A percentile compares a stretch with the other conserved stretches of the same genome.
Evolutionary conservation across 2,113 vertebrate genomes (phyloP).

Genomic region (Aegithalos caudatus): DNA sequence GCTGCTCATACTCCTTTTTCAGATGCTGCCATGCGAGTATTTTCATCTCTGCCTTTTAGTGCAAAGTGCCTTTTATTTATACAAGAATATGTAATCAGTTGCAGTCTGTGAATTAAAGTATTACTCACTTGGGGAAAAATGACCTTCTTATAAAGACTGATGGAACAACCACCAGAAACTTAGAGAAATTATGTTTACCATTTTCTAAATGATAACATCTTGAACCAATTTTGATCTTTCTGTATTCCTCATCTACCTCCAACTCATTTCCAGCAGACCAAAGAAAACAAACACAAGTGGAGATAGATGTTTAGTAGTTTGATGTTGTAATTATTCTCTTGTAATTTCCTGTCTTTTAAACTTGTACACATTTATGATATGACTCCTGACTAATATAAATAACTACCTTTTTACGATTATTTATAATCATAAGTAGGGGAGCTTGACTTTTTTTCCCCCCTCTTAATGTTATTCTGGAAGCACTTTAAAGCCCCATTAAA

Average conservation of each 20-base stretch:
- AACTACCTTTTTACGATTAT: neutral
- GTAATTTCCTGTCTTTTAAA: neutral
- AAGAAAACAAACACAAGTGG: neutral
- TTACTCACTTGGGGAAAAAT: neutral
- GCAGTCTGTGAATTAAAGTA: neutral
- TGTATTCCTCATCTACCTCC: neutral
- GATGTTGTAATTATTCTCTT: neutral
- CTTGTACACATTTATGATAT: neutral
- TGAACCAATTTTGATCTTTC: neutral
- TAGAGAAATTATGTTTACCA: neutral
- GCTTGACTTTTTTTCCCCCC: accelerated
- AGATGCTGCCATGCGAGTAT: neutral
- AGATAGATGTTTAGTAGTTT: neutral
- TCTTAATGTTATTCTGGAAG: neutral
- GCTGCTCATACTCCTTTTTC: neutral
- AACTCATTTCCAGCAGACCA: neutral
- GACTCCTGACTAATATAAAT: neutral
- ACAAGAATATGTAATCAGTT: neutral
- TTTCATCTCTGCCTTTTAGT: neutral
- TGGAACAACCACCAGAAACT: neutral
- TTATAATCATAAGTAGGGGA: neutral
- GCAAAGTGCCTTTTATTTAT: neutral
- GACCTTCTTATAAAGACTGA: neutral
- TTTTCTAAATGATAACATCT: neutral
- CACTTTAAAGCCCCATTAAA: neutral